Percentiles rank a stretch among this genome's conserved stretches.
Conservation (phyloP, 1,140 invertebrate species). For the Drosophila pandora region DNA sequence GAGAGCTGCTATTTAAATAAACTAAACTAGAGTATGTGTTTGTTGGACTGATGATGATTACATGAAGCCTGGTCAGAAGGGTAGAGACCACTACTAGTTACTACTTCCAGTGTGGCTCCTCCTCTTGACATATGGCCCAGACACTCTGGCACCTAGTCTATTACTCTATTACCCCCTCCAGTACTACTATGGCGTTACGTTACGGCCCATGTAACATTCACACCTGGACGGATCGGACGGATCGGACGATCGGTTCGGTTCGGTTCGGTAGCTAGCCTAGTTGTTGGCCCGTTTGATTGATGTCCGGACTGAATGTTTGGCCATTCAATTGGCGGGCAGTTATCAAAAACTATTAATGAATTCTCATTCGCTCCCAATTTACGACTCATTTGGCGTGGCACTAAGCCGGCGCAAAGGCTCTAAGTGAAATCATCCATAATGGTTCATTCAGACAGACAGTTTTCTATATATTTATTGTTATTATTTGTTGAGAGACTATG, state of each 20-base stretch:
- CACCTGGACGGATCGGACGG: conserved; percentile 40
- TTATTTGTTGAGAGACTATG: background rate
- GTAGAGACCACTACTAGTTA: too few species aligned
- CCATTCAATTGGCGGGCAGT: conserved; percentile 69
- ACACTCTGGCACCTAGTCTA: conserved; percentile 37
- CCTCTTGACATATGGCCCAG: conserved; percentile 43
- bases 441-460: conserved; percentile 39
- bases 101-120: too few species aligned
- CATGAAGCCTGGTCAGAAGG: conserved; percentile 3
- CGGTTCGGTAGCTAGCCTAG: background rate
- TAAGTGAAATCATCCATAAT: conserved; percentile 74
- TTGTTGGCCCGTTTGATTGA: conserved; percentile 42
- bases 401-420: conserved; percentile 45
- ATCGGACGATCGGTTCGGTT: background rate
- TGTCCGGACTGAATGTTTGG: conserved; percentile 53
- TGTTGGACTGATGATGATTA: conserved; percentile 26
- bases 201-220: conserved; percentile 49
- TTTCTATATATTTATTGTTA: conserved; percentile 8
- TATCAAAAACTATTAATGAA: conserved; percentile 76
- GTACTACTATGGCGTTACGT: conserved; percentile 7
- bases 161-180: conserved; percentile 27
- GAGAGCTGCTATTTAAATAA: conserved; percentile 39
- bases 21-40: conserved; percentile 33
- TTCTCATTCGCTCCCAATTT: conserved; percentile 65
- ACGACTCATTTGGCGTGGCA: conserved; percentile 69